phyloP scores from a whole-genome alignment of 2,797 vertebrate genomes.

The Peromyscus aztecus region DNA sequence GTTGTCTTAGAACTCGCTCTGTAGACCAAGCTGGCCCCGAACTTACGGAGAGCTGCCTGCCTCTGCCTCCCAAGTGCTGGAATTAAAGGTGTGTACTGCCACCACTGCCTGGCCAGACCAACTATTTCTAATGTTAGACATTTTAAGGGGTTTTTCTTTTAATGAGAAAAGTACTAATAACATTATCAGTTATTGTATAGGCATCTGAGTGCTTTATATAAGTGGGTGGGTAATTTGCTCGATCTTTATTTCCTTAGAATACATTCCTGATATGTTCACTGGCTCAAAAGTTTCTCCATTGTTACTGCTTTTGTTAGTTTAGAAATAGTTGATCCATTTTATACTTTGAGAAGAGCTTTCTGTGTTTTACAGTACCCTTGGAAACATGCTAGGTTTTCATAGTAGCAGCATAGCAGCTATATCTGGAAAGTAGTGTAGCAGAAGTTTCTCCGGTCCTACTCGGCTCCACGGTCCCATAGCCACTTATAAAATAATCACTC shows the following conservation, averaged over 20 bases:
- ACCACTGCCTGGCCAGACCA: not conserved
- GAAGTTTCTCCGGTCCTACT: no score
- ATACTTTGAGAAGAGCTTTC: not conserved
- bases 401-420: not conserved
- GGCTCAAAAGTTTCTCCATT: not conserved
- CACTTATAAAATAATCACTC: no score
- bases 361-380: slow-evolving; percentile 5
- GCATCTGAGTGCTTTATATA: slow-evolving; percentile 34
- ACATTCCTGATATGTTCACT: slow-evolving; percentile 22
- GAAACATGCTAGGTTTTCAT: not conserved
- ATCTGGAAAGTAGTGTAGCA: not conserved
- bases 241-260: slow-evolving; percentile 33
- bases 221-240: not conserved
- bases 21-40: not conserved
- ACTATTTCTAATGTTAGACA: not conserved
- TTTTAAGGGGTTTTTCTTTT: slow-evolving; percentile 27
- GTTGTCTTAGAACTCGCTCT: not conserved
- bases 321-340: slow-evolving; percentile 23
- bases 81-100: no score
- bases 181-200: slow-evolving; percentile 17
- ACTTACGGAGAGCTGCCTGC: not conserved
- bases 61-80: not conserved
- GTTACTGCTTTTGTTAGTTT: slow-evolving; percentile 43
- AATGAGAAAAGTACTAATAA: slow-evolving; percentile 4
- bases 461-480: no score